These are phyloP conservation scores for Lepidotrigona ventralis DNA, from an alignment of 1,140 invertebrate genomes.

Conservation along the genomic window DNA sequence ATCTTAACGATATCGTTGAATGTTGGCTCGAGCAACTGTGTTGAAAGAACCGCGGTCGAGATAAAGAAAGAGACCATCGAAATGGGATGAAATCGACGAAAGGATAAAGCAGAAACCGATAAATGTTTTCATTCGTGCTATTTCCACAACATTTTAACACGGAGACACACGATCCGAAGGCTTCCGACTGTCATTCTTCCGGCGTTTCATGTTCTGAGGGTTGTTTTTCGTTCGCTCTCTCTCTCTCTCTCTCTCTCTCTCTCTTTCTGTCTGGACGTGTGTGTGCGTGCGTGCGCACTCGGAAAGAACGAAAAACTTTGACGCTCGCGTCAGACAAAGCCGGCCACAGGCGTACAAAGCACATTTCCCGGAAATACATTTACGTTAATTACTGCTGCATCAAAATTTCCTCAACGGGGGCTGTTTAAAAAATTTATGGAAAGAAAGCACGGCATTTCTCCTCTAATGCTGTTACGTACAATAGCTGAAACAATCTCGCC, in stretches of 20 bases:
- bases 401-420: not conserved
- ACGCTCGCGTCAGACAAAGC: conserved; percentile 12
- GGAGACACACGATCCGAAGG: not conserved
- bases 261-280: not conserved
- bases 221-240: not conserved
- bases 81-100: not conserved
- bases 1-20: not conserved
- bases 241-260: no score
- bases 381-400: conserved; percentile 1
- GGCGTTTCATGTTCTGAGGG: not conserved
- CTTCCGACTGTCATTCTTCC: not conserved
- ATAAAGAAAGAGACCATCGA: not conserved
- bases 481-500: not conserved
- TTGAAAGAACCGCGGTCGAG: no score
- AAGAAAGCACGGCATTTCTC: not conserved
- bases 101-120: not conserved
- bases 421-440: not conserved
- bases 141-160: not conserved
- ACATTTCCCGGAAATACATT: not conserved
- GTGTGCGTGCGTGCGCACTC: not conserved
- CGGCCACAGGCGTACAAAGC: conserved; percentile 1
- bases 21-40: not conserved
- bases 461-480: not conserved
- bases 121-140: not conserved
- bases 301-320: conserved; percentile 15